Evolutionary conservation across 1,140 invertebrate genomes (phyloP).

Genomic region (Ceratosolen solmsi): DNA sequence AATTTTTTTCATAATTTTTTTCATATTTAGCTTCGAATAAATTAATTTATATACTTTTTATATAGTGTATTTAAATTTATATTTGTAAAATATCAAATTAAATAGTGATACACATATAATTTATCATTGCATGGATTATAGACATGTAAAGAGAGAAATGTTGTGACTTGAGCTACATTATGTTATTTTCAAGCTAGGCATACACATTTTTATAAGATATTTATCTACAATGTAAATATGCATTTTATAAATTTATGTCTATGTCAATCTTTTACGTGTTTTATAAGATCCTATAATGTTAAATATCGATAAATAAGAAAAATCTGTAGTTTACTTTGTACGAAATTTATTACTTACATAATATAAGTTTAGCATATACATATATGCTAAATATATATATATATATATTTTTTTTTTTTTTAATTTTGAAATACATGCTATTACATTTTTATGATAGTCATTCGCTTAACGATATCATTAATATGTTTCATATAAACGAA

Average conservation of each 20-base stretch:
- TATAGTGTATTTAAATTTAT: no score
- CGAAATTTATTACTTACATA: background rate
- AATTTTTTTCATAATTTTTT: no score
- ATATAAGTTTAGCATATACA: background rate
- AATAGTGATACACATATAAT: background rate
- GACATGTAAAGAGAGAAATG: background rate
- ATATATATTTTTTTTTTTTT: no score
- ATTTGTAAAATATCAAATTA: no score
- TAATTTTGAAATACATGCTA: background rate
- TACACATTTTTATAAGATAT: background rate
- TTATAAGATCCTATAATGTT: background rate
- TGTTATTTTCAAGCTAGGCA: background rate
- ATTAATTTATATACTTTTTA: no score
- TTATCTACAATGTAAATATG: no score
- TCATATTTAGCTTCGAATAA: no score
- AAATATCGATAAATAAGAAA: background rate
- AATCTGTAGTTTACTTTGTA: background rate
- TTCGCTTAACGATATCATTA: slow-evolving; percentile 36
- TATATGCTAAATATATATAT: no score
- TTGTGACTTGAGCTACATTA: background rate
- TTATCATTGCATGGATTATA: background rate
- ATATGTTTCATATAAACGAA: slow-evolving; percentile 27
- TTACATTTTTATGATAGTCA: slow-evolving; percentile 36
- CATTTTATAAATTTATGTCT: no score
- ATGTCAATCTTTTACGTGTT: background rate